Evolutionary conservation across 2,888 invertebrate genomes (phyloP).

Genomic region (Leptura quadrifasciata): DNA sequence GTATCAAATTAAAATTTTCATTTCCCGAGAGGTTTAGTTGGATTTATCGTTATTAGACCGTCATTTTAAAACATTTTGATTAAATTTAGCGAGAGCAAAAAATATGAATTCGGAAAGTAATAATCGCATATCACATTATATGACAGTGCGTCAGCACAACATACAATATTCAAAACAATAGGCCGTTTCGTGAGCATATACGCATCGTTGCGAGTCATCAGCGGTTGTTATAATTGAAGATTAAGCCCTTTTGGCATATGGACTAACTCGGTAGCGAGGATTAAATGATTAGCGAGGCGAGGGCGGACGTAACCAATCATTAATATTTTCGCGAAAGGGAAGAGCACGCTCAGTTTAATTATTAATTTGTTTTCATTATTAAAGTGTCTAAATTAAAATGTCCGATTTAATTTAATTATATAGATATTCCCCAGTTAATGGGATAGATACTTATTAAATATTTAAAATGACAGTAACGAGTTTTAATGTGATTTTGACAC

Average conservation of each 20-base stretch:
- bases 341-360: constrained; percentile 39
- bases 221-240: constrained; percentile 65
- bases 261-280: constrained; percentile 61
- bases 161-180: constrained; percentile 46
- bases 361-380: constrained; percentile 56
- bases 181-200: constrained; percentile 35
- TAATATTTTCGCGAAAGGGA: constrained; percentile 59
- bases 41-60: not conserved
- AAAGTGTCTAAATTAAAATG: constrained; percentile 52
- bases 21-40: not conserved
- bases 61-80: not conserved
- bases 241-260: constrained; percentile 63
- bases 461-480: constrained; percentile 22
- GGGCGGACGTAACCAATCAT: constrained; percentile 53
- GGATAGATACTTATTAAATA: constrained; percentile 28
- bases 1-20: not conserved
- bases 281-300: constrained; percentile 60
- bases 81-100: not conserved
- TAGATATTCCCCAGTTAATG: constrained; percentile 24
- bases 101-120: not conserved
- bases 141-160: constrained; percentile 3
- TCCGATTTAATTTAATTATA: constrained; percentile 50
- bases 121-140: not conserved
- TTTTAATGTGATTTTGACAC: constrained; percentile 3
- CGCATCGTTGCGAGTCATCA: constrained; percentile 48